Conservation (phyloP, 1,140 invertebrate genomes). For the Euborellia annulipes region DNA sequence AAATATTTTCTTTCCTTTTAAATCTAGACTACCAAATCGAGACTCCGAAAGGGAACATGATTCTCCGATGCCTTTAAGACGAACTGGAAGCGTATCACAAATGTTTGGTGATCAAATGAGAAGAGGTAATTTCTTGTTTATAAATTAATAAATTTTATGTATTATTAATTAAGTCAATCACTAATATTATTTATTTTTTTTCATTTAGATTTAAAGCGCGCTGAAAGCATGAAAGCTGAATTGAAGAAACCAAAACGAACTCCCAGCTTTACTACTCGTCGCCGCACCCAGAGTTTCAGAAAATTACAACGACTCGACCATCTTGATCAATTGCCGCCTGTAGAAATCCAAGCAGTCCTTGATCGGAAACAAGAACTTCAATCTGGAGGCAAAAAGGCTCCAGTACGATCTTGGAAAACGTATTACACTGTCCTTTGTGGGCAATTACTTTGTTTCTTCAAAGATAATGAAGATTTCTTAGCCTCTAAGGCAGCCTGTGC, state of each 20-base stretch:
- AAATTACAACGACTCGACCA: conserved; percentile 42
- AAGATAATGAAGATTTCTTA: conserved; percentile 81
- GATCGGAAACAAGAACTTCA: conserved; percentile 92
- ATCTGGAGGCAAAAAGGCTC: conserved; percentile 81
- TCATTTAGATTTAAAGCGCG: conserved; percentile 55
- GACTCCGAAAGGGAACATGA: too few species aligned
- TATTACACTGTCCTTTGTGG: conserved; percentile 93
- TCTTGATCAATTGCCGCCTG: conserved; percentile 62
- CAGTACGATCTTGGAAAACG: conserved; percentile 87
- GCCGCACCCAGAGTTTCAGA: conserved; percentile 71
- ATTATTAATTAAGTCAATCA: too few species aligned
- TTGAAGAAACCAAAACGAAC: conserved; percentile 69
- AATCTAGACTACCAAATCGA: too few species aligned
- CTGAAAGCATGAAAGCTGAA: conserved; percentile 75
- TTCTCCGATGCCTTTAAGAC: not conserved
- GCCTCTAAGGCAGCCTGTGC: conserved; percentile 74
- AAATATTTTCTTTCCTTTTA: too few species aligned
- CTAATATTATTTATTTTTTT: conserved; percentile 5
- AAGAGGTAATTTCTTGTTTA: conserved; percentile 27
- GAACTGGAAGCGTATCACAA: conserved; percentile 32
- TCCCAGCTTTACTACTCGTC: conserved; percentile 83
- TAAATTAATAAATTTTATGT: too few species aligned
- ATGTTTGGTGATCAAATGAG: conserved; percentile 56
- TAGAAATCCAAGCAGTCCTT: conserved; percentile 79
- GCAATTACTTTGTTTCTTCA: conserved; percentile 94